These are phyloP conservation scores for Zelostemma sp. DNA, from an alignment of 1,140 invertebrate species.

Conservation along the genomic window DNA sequence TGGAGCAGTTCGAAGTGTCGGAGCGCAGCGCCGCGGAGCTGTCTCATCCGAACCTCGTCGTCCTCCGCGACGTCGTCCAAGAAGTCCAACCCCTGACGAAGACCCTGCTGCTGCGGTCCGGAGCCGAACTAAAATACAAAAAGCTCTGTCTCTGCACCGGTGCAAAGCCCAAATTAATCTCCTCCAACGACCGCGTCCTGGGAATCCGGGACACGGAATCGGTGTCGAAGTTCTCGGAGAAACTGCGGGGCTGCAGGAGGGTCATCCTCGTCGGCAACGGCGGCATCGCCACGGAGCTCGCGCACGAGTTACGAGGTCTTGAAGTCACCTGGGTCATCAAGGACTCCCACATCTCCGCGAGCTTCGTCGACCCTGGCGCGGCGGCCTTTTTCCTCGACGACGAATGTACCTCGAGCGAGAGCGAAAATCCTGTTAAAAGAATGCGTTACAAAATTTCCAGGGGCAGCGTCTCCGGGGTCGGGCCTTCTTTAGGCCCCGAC, in stretches of 20 bases:
- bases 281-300: slow-evolving; percentile 96
- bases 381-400: no score
- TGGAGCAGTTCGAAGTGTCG: slow-evolving; percentile 88
- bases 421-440: slow-evolving; percentile 71
- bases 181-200: slow-evolving; percentile 77
- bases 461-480: slow-evolving; percentile 69
- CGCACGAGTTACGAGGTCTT: slow-evolving; percentile 88
- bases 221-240: slow-evolving; percentile 82
- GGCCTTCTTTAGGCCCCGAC: slow-evolving; percentile 94
- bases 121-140: slow-evolving; percentile 77
- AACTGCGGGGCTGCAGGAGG: slow-evolving; percentile 76
- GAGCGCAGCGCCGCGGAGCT: slow-evolving; percentile 71
- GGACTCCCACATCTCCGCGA: slow-evolving; percentile 91
- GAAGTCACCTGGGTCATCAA: slow-evolving; percentile 95
- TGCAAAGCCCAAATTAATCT: slow-evolving; percentile 84
- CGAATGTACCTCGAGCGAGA: slow-evolving; percentile 87
- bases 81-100: slow-evolving; percentile 71
- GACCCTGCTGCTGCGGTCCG: slow-evolving; percentile 69
- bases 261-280: slow-evolving; percentile 95
- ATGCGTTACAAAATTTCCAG: slow-evolving; percentile 77
- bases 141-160: slow-evolving; percentile 94
- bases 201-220: slow-evolving; percentile 97
- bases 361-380: slow-evolving; percentile 96
- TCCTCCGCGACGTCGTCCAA: slow-evolving; percentile 77
- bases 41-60: slow-evolving; percentile 74